Evolutionary conservation across 2,888 invertebrate genomes (phyloP).

Genomic region (Diarsia brunnea): DNA sequence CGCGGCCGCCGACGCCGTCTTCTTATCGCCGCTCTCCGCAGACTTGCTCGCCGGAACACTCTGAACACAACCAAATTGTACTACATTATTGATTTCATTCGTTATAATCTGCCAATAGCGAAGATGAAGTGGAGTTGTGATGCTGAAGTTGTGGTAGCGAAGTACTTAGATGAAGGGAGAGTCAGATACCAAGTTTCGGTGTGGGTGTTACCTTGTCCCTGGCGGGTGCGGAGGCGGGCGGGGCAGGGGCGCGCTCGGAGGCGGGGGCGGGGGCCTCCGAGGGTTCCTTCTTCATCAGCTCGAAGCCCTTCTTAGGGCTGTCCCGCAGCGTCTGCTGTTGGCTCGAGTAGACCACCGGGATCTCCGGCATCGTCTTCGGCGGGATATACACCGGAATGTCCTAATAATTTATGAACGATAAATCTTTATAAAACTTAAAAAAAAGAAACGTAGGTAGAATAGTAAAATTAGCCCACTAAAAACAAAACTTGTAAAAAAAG

Average conservation of each 20-base stretch:
- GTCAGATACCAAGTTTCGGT: not conserved
- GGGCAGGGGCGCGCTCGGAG: constrained; percentile 39
- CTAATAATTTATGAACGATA: too few species aligned
- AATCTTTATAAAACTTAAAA: too few species aligned
- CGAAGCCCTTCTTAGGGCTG: constrained; percentile 84
- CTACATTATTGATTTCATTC: not conserved
- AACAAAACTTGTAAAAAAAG: too few species aligned
- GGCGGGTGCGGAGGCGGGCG: constrained; percentile 13
- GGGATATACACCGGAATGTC: constrained; percentile 79
- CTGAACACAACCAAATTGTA: constrained; percentile 28
- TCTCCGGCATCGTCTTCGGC: constrained; percentile 84
- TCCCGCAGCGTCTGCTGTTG: constrained; percentile 82
- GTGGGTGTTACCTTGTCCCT: constrained; percentile 16
- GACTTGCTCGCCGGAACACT: constrained; percentile 30
- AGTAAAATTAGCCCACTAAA: too few species aligned
- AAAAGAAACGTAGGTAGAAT: too few species aligned
- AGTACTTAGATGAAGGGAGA: not conserved
- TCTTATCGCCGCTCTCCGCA: constrained; percentile 38
- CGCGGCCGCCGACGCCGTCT: constrained; percentile 52
- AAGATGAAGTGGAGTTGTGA: not conserved
- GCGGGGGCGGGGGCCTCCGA: constrained; percentile 46
- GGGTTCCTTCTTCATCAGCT: constrained; percentile 65
- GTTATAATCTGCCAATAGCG: not conserved
- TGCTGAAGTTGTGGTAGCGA: not conserved
- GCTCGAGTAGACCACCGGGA: constrained; percentile 78